phyloP scores from a whole-genome alignment of 92 coral and sea anemone species.

The Umimayanthus chanpuru region DNA sequence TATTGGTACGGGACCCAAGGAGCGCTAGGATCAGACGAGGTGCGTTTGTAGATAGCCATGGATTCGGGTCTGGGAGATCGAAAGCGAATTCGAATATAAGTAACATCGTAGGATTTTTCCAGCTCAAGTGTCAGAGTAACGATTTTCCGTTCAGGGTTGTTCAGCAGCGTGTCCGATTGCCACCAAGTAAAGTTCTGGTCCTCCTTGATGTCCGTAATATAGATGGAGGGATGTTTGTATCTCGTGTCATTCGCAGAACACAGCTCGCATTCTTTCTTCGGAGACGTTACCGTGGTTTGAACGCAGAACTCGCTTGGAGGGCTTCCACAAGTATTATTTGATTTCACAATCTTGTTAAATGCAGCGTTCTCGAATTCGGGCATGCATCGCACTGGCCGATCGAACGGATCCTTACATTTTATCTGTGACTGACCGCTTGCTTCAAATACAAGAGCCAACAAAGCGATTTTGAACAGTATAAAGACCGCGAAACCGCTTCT shows the following conservation, averaged over 20 bases:
- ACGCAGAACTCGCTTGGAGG: slow-evolving; percentile 88
- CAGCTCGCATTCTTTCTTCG: slow-evolving; percentile 78
- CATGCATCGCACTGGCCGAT: slow-evolving; percentile 79
- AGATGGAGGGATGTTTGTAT: slow-evolving; percentile 69
- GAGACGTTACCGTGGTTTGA: slow-evolving; percentile 85
- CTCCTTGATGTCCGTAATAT: slow-evolving; percentile 92
- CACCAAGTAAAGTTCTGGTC: slow-evolving; percentile 97
- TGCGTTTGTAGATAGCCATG: slow-evolving; percentile 93
- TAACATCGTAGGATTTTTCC: slow-evolving; percentile 94
- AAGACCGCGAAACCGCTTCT: background rate
- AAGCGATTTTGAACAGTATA: background rate
- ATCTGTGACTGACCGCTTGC: slow-evolving; percentile 51
- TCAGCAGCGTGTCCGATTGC: slow-evolving; percentile 88
- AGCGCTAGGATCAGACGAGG: slow-evolving; percentile 65
- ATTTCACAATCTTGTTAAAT: slow-evolving; percentile 67
- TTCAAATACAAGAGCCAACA: slow-evolving; percentile 13
- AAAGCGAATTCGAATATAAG: slow-evolving; percentile 92
- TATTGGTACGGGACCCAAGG: slow-evolving; percentile 97
- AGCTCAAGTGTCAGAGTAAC: slow-evolving; percentile 86
- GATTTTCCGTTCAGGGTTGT: slow-evolving; percentile 60
- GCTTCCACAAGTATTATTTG: slow-evolving; percentile 94
- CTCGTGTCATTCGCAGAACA: slow-evolving; percentile 63
- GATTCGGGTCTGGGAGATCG: slow-evolving; percentile 96
- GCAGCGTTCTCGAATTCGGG: slow-evolving; percentile 97
- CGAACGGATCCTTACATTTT: slow-evolving; percentile 63